Evolutionary conservation across 2,113 vertebrate genomes (phyloP), one percentile per base, ranked within the genome.

Genomic region (Zosterops borbonicus): DNA sequence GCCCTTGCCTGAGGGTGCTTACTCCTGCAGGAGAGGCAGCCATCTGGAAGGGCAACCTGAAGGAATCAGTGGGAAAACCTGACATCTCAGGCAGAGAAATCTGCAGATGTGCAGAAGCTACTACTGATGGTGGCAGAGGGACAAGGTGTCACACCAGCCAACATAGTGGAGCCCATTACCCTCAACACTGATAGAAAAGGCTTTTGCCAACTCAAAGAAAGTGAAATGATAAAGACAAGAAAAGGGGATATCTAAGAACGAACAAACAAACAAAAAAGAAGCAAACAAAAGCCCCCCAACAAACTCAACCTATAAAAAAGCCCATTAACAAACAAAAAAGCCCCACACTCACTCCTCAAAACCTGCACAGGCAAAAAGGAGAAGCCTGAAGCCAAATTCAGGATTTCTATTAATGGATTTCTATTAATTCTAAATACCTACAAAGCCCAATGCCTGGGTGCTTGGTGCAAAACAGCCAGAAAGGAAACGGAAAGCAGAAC

Each of bases 1-100:
- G 71, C 63, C 89, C 82, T 91, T 92, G 89, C 94, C 87, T 4
- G 4, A 7, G 76, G 70, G 67, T 69, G 27, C 81, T 70, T 31
- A 37, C 29, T 87, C 20, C 77, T 92, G 69, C 37, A 87, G 77
- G 49, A 92, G 41, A 82, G 49, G 5, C 0, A 2, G 55, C 78
- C 88, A 77, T 89, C 92, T 93, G 95, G 46, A 92, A 95, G 55
- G 37, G 27, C 33, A 81, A 19, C 52, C 60, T 63, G 35, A 85
- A 62, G 91, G 73, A 78, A 83, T 63, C 46, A 58, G 44, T 76
- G 67, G 44, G 28, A 92, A 91, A 87, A 56, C 53, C 55, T 87
- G 87, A 69, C 4, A 3, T 62, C 41, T 42, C 1, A 0, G n/a
- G 33, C n/a, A 87, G 74, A 37, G 39, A 84, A 70, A 85, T 24